phyloP scores from a whole-genome alignment of 1,140 invertebrate species.

The Amyelois transitella region DNA sequence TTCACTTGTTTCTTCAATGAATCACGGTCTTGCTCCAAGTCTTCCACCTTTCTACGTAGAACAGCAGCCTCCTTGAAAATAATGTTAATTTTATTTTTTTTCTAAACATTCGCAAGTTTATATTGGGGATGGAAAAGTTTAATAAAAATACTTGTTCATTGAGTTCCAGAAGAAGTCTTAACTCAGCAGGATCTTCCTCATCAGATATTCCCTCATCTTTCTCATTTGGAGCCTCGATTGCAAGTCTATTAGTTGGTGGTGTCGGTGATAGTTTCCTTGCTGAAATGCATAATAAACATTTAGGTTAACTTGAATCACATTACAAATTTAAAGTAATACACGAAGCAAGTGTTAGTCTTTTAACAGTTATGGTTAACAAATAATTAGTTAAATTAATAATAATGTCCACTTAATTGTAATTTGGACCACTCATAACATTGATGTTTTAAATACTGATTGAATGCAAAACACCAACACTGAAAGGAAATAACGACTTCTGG shows the following conservation, averaged over 20 bases:
- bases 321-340: neutral
- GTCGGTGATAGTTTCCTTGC: conserved; percentile 80
- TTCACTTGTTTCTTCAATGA: conserved; percentile 84
- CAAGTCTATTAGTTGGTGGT: conserved; percentile 76
- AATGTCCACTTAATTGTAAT: conserved; percentile 3
- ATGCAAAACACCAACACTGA: neutral
- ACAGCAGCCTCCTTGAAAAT: conserved; percentile 82
- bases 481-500: neutral
- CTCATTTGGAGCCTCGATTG: conserved; percentile 79
- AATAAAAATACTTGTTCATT: conserved; percentile 81
- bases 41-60: conserved; percentile 87
- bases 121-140: neutral
- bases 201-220: conserved; percentile 85
- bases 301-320: neutral
- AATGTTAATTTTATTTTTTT: neutral
- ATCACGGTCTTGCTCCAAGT: conserved; percentile 87
- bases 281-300: conserved; percentile 31
- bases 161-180: conserved; percentile 88
- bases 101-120: too few species aligned
- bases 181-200: conserved; percentile 84
- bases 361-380: conserved; percentile 8
- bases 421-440: conserved; percentile 17
- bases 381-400: conserved; percentile 13
- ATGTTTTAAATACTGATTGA: conserved; percentile 9
- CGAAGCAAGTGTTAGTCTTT: neutral